A percentile compares a stretch with the other conserved stretches of the same genome.
phyloP scores from a whole-genome alignment of 2,888 invertebrate species.

The Rugalucina vietnamica region DNA sequence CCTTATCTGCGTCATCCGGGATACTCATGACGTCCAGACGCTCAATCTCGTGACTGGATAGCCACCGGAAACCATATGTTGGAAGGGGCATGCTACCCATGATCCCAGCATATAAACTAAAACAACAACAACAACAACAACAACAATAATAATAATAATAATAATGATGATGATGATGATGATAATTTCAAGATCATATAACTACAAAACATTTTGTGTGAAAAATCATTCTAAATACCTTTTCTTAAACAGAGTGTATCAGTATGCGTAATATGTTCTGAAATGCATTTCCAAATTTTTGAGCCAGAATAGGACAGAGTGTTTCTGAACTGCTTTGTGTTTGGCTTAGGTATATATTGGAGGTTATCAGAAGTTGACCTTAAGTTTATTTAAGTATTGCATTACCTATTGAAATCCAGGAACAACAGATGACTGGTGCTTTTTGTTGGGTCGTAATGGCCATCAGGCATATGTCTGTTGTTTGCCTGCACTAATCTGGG shows the following conservation, averaged over 20 bases:
- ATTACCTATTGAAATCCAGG: constrained; percentile 20
- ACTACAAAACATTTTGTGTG: no score
- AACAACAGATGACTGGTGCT: constrained; percentile 7
- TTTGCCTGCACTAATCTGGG: constrained; percentile 14
- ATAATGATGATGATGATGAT: no score
- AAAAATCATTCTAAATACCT: no score
- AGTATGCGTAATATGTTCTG: no score
- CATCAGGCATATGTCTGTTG: constrained; percentile 4
- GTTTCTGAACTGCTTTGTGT: neutral
- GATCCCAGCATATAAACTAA: neutral
- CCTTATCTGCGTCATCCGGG: constrained; percentile 7
- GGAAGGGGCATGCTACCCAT: constrained; percentile 8
- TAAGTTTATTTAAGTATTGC: no score
- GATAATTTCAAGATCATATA: no score
- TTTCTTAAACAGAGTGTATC: no score
- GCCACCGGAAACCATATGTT: constrained; percentile 4
- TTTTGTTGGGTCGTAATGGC: neutral
- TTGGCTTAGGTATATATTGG: neutral
- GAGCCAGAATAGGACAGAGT: neutral
- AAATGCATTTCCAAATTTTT: neutral
- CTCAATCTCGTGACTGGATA: neutral
- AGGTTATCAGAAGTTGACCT: neutral
- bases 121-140: no score
- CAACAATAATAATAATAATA: no score
- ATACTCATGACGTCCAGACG: neutral